phyloP scores from a whole-genome alignment of 2,113 vertebrate species.

The Apeltes quadracus region DNA sequence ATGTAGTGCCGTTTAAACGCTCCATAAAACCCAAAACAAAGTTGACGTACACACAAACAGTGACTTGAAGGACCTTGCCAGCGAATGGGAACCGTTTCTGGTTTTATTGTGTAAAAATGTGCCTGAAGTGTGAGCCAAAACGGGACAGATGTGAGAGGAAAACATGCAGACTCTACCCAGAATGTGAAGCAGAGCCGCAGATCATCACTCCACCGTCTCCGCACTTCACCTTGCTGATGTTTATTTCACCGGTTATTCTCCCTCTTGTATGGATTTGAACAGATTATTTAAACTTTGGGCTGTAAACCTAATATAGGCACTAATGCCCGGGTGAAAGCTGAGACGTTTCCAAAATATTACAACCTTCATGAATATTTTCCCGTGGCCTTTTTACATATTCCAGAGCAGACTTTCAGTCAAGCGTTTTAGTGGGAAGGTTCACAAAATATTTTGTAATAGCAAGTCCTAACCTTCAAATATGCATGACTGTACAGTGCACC shows the following conservation, averaged over 20 bases:
- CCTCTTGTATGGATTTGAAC: constrained; percentile 29
- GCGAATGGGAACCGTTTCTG: constrained; percentile 17
- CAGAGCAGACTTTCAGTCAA: constrained; percentile 33
- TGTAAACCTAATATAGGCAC: constrained; percentile 11
- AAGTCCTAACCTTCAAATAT: constrained; percentile 36
- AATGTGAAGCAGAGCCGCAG: constrained; percentile 29
- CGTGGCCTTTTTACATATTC: constrained; percentile 15
- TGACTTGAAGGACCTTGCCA: constrained; percentile 17
- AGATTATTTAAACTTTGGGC: constrained; percentile 28
- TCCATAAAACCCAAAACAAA: constrained; percentile 63
- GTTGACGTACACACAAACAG: constrained; percentile 40
- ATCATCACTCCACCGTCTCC: constrained; percentile 21
- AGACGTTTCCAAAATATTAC: constrained; percentile 18
- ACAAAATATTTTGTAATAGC: constrained; percentile 36
- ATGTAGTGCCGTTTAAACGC: constrained; percentile 27
- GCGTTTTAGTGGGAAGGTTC: constrained; percentile 7
- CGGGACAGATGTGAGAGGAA: not conserved
- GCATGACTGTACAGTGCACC: constrained; percentile 12
- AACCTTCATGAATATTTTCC: constrained; percentile 2
- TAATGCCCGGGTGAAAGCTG: not conserved
- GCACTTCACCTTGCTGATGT: constrained; percentile 29
- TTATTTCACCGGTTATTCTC: constrained; percentile 28
- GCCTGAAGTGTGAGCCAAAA: not conserved
- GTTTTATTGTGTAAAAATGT: constrained; percentile 11
- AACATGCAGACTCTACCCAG: not conserved